Evolutionary conservation across 2,797 vertebrate genomes (phyloP).

Genomic region (Vireo griseus): DNA sequence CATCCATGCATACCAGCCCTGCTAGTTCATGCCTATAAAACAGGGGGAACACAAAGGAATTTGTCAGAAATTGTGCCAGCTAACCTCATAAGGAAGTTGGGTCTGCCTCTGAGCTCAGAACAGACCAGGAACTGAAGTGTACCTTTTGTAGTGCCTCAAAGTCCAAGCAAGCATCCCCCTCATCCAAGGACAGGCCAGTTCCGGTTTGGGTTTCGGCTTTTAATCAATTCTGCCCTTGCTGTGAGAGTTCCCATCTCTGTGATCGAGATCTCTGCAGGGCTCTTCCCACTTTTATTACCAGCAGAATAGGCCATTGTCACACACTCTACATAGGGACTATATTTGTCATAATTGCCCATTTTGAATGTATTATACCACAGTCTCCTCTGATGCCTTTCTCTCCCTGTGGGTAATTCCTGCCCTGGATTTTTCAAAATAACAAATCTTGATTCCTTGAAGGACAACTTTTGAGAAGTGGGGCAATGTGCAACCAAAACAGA

Average conservation of each 20-base stretch:
- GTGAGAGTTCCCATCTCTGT: neutral
- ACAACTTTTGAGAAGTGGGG: neutral
- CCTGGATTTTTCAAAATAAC: neutral
- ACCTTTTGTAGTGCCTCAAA: neutral
- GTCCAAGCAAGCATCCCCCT: neutral
- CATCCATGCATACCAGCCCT: accelerated
- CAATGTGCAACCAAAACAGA: neutral
- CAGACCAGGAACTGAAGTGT: neutral
- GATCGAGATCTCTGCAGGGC: neutral
- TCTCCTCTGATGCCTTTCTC: neutral
- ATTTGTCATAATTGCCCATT: neutral
- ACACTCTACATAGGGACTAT: neutral
- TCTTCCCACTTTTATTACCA: neutral
- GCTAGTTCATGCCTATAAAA: neutral
- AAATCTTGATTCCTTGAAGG: neutral
- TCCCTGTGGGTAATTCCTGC: neutral
- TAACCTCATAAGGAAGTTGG: neutral
- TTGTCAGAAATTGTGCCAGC: neutral
- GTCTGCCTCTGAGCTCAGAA: neutral
- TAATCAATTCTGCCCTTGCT: conserved; percentile 25
- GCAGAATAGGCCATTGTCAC: neutral
- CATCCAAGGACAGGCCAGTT: neutral
- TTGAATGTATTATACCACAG: neutral
- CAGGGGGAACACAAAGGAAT: neutral
- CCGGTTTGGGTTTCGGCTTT: neutral